phyloP scores from a whole-genome alignment of 2,113 vertebrate species.

The Haplotaxodon microlepis region DNA sequence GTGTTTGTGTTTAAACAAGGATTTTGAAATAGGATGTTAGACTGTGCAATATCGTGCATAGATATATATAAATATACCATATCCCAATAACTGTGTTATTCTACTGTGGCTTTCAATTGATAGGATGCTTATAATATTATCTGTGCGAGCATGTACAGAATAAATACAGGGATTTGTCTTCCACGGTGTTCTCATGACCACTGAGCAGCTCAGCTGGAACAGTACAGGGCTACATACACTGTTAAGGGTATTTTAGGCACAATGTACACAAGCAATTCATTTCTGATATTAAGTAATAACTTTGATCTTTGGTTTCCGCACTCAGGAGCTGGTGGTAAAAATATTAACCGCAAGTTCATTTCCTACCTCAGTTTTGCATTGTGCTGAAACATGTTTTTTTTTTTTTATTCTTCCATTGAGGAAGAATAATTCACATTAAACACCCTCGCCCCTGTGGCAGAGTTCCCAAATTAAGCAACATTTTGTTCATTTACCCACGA shows the following conservation, averaged over 20 bases:
- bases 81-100: not conserved
- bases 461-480: constrained; percentile 58
- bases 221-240: not conserved
- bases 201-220: constrained; percentile 1
- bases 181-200: not conserved
- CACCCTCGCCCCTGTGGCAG: constrained; percentile 38
- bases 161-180: not conserved
- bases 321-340: not conserved
- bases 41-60: not conserved
- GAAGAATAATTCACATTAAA: constrained; percentile 56
- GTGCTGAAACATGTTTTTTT: not conserved
- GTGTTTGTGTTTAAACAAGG: not conserved
- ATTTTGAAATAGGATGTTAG: not conserved
- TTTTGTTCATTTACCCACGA: constrained; percentile 56
- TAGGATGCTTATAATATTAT: not conserved
- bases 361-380: constrained; percentile 3
- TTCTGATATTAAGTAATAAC: constrained; percentile 5
- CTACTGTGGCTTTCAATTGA: not conserved
- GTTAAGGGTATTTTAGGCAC: not conserved
- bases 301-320: constrained; percentile 32
- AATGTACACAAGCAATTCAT: constrained; percentile 15
- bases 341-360: constrained; percentile 1
- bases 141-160: not conserved
- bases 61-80: not conserved
- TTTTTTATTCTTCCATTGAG: not conserved